Evolutionary conservation across 2,797 vertebrate species (phyloP), one percentile per base, ranked within the genome.

Genomic region (Tolypeutes matacus): DNA sequence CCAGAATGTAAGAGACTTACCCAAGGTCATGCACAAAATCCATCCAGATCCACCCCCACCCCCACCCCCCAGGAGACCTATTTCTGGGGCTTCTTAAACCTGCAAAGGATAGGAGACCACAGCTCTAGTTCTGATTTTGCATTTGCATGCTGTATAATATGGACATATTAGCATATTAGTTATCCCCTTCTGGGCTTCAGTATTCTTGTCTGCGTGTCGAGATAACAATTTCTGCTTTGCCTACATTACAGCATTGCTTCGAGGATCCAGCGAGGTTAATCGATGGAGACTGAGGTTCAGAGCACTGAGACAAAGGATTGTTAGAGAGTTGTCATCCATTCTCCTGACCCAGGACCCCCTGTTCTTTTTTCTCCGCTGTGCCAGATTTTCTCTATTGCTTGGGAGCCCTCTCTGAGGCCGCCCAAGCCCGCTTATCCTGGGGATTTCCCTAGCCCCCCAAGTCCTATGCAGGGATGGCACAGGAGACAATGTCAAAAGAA

Each of bases 71-170:
- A 13, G 18, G 62, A 70, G 36, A 69, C 14, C n/a, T 70, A 18
- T 27, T 70, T 27, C 7, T 42, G 36, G 58, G 49, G 36, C 2
- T 2, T 76, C 70, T 42, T 9, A 67, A 31, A 12, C 39, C 69
- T 82, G 53, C 60, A 67, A 75, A 67, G 53, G 2, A 0, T 12
- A 5, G 9, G 58, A 91, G 49, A 23, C 29, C 2, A 10, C 5
- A 5, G 36, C 14, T 46, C 20, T 20, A 2, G 21, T n/a, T 51
- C 56, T 51, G 31, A 27, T 27, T 86, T 70, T 77, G 73, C 25
- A 4, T 42, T 39, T 39, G 12, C 72, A 27, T 1, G 0, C 42
- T 65, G 13, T 11, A 7, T 42, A 1, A 2, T 75, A 42, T 7
- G 23, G 76, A 36, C 51, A 53, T 2, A 53, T 14, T 17, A 53